Percentiles rank a stretch among this genome's conserved stretches.
These are phyloP conservation scores for Ochropleura leucogaster DNA, from an alignment of 2,888 invertebrate genomes.

Conservation along the genomic window DNA sequence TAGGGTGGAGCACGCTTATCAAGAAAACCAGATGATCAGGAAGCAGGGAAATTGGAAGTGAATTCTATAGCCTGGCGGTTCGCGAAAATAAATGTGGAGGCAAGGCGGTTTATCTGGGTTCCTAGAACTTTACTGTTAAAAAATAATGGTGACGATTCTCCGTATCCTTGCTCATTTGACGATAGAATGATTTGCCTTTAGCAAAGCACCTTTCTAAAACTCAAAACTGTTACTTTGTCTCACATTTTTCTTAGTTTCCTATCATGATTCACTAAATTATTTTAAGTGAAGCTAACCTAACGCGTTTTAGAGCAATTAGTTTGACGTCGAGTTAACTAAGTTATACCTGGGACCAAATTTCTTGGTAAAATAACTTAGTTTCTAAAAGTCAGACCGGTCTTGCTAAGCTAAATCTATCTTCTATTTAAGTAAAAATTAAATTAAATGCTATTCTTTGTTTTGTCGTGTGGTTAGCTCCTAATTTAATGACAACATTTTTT, in stretches of 20 bases:
- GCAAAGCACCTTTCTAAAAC: background rate
- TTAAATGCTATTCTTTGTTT: background rate
- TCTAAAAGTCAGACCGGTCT: background rate
- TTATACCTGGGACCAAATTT: slow-evolving; percentile 24
- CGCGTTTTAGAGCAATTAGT: slow-evolving; percentile 34
- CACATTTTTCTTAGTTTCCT: slow-evolving; percentile 8
- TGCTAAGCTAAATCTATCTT: background rate
- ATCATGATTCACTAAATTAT: slow-evolving; percentile 20
- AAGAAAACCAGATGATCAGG: too few relatives aligned
- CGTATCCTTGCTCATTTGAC: too few relatives aligned
- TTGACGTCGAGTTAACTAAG: slow-evolving; percentile 22
- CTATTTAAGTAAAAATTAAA: background rate
- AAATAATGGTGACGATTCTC: too few relatives aligned
- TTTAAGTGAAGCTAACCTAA: slow-evolving; percentile 30
- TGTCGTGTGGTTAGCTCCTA: too few relatives aligned
- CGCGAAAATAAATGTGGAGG: too few relatives aligned
- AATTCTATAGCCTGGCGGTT: too few relatives aligned
- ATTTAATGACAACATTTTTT: too few relatives aligned
- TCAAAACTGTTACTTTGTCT: background rate
- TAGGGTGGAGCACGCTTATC: too few relatives aligned
- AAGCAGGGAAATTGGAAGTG: too few relatives aligned
- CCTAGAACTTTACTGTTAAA: too few relatives aligned
- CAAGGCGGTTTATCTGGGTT: too few relatives aligned
- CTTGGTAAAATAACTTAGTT: slow-evolving; percentile 17
- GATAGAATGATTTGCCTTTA: too few relatives aligned